Conservation (phyloP, 2,113 vertebrate species). For the Amazona guildingii region DNA sequence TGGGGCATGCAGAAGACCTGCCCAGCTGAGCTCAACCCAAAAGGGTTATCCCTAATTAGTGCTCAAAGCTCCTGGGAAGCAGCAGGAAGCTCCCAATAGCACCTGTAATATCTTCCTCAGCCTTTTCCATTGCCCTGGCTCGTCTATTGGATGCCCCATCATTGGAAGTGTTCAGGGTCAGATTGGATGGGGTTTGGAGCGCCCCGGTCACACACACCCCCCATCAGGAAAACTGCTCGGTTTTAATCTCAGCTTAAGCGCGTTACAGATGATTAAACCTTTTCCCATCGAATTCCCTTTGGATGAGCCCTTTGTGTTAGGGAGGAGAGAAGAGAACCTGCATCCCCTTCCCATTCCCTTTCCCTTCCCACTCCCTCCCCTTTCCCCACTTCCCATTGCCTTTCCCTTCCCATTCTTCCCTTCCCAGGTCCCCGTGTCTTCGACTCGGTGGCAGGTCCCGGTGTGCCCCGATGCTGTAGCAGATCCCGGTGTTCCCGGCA, state of each 20-base stretch:
- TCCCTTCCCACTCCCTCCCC: not conserved
- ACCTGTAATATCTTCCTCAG: not conserved
- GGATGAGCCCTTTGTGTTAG: not conserved
- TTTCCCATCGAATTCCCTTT: not conserved
- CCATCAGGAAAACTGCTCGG: not conserved
- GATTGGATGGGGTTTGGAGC: not conserved
- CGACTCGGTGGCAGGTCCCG: too few relatives aligned
- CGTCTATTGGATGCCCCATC: accelerated
- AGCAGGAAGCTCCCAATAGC: not conserved
- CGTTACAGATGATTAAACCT: not conserved
- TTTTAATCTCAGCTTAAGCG: not conserved
- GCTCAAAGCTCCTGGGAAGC: not conserved
- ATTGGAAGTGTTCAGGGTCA: not conserved
- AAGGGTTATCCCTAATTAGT: not conserved
- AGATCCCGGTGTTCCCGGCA: not conserved
- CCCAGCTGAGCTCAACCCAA: not conserved
- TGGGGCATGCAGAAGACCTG: not conserved
- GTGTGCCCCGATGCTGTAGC: not conserved
- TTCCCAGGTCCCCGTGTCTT: not conserved
- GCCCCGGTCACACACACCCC: not conserved
- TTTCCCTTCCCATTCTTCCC: too few relatives aligned
- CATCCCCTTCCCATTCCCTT: not conserved
- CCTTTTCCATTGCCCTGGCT: not conserved
- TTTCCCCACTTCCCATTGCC: not conserved
- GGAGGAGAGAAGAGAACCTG: not conserved